Evolutionary conservation across 1,140 invertebrate genomes (phyloP), one percentile per base, ranked within the genome.

Genomic region (Nomia melanderi): DNA sequence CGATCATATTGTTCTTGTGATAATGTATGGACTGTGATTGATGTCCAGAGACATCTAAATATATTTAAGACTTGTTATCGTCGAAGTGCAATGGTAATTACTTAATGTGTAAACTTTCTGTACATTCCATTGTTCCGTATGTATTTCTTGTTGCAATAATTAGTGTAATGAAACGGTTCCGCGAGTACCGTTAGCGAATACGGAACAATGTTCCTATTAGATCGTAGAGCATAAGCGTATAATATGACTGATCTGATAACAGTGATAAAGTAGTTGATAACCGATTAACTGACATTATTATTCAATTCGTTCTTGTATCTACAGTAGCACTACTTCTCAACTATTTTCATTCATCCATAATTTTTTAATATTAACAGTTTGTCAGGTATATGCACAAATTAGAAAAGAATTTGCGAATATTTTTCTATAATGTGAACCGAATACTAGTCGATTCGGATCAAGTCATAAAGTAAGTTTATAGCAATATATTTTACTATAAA

Each of bases 201-300:
- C 5, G 14, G 23, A n/a, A 3, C 9, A 29, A 72, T 62, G 69
- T 62, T 60, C 69, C 57, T 62, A 72, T 14, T 72, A 72, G 57
- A 36, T 72, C 11, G 31, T 53, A 50, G n/a, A 33, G 2, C 11
- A 5, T 1, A n/a, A 56, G 65, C 56, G 56, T 20, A 67, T 67
- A 67, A 14, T 56, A 17, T 12, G 33, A 23, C 12, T 33, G 36
- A 54, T 77, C 20, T 36, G 63, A 56, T 59, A 64, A 71, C 62
- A 70, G 74, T 63, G 65, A 67, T 67, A 54, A 25, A 67, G 9
- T 9, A 25, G 11, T 8, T n/a, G 23, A 23, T 0, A 29, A 50
- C n/a, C n/a, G n/a, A n/a, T n/a, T n/a, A n/a, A n/a, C n/a, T n/a
- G n/a, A n/a, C n/a, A 54, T 27, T 3, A 50, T n/a, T 20, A 36